Evolutionary conservation across 1,140 invertebrate genomes (phyloP).

Genomic region (Leptopilina clavipes): DNA sequence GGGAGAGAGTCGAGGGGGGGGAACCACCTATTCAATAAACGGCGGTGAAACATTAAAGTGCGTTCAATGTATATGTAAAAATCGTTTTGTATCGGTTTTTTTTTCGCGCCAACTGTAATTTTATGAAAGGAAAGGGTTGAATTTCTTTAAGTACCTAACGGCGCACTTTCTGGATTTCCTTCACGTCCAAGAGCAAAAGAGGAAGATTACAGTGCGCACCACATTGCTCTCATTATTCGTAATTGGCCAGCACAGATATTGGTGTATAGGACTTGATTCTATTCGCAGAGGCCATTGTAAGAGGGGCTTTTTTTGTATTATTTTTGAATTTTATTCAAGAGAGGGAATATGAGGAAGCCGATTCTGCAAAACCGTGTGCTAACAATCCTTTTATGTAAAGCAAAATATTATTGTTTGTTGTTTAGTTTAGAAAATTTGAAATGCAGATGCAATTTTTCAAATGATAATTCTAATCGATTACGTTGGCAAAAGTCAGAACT

Average conservation of each 20-base stretch:
- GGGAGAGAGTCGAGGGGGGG: too few relatives aligned
- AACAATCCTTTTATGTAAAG: too few relatives aligned
- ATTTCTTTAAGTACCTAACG: slow-evolving; percentile 18
- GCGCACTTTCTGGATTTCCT: neutral
- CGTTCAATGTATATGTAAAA: neutral
- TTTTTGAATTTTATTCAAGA: neutral
- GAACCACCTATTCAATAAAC: neutral
- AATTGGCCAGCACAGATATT: slow-evolving; percentile 45
- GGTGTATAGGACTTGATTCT: neutral
- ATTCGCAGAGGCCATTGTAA: neutral
- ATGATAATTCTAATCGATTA: too few relatives aligned
- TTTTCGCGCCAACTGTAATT: slow-evolving; percentile 10
- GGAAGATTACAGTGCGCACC: slow-evolving; percentile 44
- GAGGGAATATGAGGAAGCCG: slow-evolving; percentile 3
- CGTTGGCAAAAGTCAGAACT: too few relatives aligned
- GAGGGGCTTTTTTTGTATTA: neutral
- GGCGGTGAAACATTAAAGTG: neutral
- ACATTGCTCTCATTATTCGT: slow-evolving; percentile 57
- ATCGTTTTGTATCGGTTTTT: neutral
- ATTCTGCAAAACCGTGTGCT: too few relatives aligned
- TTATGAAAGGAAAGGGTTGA: slow-evolving; percentile 2
- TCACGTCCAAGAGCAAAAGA: neutral
- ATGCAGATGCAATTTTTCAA: too few relatives aligned
- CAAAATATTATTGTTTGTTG: too few relatives aligned
- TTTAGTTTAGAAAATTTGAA: too few relatives aligned